phyloP scores from a whole-genome alignment of 1,140 invertebrate species.

The Eumeta japonica region DNA sequence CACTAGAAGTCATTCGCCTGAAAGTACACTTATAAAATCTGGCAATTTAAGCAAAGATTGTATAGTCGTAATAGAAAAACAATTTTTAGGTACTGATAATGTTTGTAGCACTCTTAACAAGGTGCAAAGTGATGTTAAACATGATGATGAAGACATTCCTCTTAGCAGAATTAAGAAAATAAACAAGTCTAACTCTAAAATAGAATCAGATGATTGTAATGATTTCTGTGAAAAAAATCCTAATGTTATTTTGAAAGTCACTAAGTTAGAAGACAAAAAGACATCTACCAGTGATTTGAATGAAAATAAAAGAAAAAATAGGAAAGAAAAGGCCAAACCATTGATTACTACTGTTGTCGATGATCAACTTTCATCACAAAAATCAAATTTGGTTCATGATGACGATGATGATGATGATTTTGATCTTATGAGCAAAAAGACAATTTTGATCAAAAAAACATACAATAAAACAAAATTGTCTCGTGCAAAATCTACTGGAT shows the following conservation, averaged over 20 bases:
- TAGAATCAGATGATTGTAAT: slow-evolving; percentile 18
- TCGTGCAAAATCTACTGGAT: slow-evolving; percentile 46
- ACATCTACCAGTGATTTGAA: slow-evolving; percentile 17
- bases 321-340: slow-evolving; percentile 8
- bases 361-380: slow-evolving; percentile 6
- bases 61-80: not conserved
- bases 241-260: too few relatives aligned
- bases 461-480: slow-evolving; percentile 37
- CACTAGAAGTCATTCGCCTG: slow-evolving; percentile 23
- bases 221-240: slow-evolving; percentile 18
- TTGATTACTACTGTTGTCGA: too few relatives aligned
- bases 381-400: slow-evolving; percentile 17
- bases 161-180: slow-evolving; percentile 16
- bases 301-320: slow-evolving; percentile 10
- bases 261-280: slow-evolving; percentile 21
- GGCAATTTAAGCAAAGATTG: not conserved
- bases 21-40: slow-evolving; percentile 11
- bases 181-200: not conserved
- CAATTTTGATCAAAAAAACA: slow-evolving; percentile 33
- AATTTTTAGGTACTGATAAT: not conserved
- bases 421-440: slow-evolving; percentile 26
- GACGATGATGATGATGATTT: slow-evolving; percentile 39
- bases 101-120: not conserved
- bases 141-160: not conserved
- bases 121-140: too few relatives aligned